A percentile compares a stretch with the other conserved stretches of the same genome.
Evolutionary conservation across 2,113 vertebrate species (phyloP).

Genomic region (Notarius lentiginosus): DNA sequence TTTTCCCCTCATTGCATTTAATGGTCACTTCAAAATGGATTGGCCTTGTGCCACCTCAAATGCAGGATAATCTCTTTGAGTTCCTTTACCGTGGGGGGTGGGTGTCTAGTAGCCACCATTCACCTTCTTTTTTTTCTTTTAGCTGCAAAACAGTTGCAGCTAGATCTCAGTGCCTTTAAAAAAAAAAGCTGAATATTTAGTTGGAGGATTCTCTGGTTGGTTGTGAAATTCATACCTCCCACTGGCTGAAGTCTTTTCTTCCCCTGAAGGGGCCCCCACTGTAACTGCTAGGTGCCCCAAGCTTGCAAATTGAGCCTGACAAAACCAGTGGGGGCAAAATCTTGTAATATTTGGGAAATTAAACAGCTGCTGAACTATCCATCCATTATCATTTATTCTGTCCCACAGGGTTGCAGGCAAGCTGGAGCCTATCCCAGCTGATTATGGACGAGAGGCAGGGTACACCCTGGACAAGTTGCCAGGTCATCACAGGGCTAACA

Average conservation of each 20-base stretch:
- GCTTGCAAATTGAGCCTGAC: conserved; percentile 82
- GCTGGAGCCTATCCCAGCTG: too few species aligned
- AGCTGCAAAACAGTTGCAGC: conserved; percentile 67
- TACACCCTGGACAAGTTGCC: too few species aligned
- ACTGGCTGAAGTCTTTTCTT: conserved; percentile 83
- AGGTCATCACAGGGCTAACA: too few species aligned
- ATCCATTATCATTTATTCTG: too few species aligned
- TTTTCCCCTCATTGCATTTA: conserved; percentile 39
- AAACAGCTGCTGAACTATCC: conserved; percentile 42
- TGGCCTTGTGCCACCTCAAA: conserved; percentile 60
- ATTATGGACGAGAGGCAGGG: too few species aligned
- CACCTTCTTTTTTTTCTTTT: conserved; percentile 53
- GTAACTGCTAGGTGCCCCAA: conserved; percentile 81
- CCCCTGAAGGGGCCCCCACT: conserved; percentile 91
- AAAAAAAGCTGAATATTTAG: conserved; percentile 73
- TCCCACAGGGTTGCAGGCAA: too few species aligned
- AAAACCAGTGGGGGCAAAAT: conserved; percentile 64
- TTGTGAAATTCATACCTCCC: conserved; percentile 88
- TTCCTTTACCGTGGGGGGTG: conserved; percentile 66
- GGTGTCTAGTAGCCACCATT: conserved; percentile 70
- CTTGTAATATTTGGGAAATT: conserved; percentile 55
- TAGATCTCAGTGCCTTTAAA: conserved; percentile 74
- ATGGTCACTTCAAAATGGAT: conserved; percentile 52
- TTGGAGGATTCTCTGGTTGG: conserved; percentile 75
- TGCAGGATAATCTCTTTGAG: conserved; percentile 75